A percentile compares a stretch with the other conserved stretches of the same genome.
These are phyloP conservation scores for Dolichopus griseipennis DNA, from an alignment of 2,888 invertebrate genomes.

Conservation along the genomic window DNA sequence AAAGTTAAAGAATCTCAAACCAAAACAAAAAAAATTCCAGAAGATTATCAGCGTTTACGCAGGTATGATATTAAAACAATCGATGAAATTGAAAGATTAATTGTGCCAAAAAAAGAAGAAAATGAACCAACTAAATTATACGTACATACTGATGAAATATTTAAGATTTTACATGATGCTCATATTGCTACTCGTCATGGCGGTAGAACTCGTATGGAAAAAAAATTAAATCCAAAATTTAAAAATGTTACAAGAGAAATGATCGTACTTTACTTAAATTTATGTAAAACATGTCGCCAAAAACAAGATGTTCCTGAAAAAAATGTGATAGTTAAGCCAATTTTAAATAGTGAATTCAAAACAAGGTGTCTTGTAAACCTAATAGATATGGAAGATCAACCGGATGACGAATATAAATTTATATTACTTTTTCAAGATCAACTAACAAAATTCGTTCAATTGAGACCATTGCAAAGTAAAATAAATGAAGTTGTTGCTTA, in stretches of 20 bases:
- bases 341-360: not conserved
- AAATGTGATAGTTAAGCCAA: not conserved
- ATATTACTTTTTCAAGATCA: too few species aligned
- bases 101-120: constrained; percentile 8
- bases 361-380: not conserved
- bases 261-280: constrained; percentile 5
- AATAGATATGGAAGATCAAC: not conserved
- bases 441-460: too few species aligned
- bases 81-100: too few species aligned
- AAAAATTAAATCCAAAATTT: not conserved
- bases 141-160: constrained; percentile 13
- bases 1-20: too few species aligned
- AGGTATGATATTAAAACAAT: too few species aligned
- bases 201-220: constrained; percentile 11
- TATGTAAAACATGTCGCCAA: constrained; percentile 10
- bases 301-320: constrained; percentile 5
- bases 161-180: constrained; percentile 11
- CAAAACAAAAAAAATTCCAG: too few species aligned
- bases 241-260: constrained; percentile 8
- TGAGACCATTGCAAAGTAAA: too few species aligned
- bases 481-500: too few species aligned
- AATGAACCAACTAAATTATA: constrained; percentile 13
- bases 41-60: too few species aligned
- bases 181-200: constrained; percentile 11
- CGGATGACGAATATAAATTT: too few species aligned